Conservation (phyloP, 2,888 invertebrate species). For the Scaptomyza polygonia region DNA sequence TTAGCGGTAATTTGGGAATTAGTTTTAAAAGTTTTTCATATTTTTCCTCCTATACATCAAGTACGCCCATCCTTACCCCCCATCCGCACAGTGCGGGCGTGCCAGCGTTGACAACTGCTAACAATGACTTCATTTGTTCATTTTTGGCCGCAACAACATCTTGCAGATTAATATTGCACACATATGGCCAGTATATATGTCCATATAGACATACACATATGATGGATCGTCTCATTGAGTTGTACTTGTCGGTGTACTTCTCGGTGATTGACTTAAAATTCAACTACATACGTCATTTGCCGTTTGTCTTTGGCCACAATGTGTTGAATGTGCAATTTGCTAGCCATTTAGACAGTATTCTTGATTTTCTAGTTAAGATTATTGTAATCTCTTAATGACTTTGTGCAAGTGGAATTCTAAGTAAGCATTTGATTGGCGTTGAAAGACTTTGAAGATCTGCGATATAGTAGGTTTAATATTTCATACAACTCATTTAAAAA, state of each 20-base stretch:
- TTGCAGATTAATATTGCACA: conserved; percentile 74
- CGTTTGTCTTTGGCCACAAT: conserved; percentile 67
- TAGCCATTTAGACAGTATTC: conserved; percentile 40
- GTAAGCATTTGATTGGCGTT: conserved; percentile 3
- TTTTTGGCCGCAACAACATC: conserved; percentile 17
- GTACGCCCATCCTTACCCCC: conserved; percentile 24
- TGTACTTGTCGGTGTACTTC: conserved; percentile 46
- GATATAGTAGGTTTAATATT: conserved; percentile 1
- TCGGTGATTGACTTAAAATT: conserved; percentile 47
- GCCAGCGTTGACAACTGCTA: conserved; percentile 73
- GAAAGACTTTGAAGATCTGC: conserved; percentile 6
- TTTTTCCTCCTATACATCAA: conserved; percentile 14
- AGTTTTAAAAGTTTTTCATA: conserved; percentile 59
- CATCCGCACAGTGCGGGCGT: conserved; percentile 41
- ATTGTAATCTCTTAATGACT: conserved; percentile 48
- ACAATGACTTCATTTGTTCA: conserved; percentile 77
- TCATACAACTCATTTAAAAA: neutral
- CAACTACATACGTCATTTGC: conserved; percentile 37
- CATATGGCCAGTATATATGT: conserved; percentile 55
- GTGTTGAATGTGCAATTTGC: conserved; percentile 69
- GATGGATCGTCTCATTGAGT: conserved; percentile 49
- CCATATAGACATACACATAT: too few relatives aligned
- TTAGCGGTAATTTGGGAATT: conserved; percentile 75
- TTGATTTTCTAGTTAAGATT: conserved; percentile 64
- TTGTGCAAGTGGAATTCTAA: conserved; percentile 4